Base-by-base conservation (phyloP, 2,113 vertebrate species). In the Mustela lutreola region DNA sequence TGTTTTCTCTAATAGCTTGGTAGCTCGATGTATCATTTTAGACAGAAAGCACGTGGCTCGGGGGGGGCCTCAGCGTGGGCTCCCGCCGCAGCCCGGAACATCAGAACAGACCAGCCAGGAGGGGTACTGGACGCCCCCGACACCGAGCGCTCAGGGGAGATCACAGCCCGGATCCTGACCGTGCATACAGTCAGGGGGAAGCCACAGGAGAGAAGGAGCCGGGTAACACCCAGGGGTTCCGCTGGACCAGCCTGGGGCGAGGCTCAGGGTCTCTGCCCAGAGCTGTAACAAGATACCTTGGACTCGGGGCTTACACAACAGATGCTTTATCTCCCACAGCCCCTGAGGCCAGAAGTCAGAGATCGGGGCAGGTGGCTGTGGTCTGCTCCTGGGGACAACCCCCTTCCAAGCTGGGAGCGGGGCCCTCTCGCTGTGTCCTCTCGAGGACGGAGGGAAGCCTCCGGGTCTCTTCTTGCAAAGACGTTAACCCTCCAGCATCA, bases 51-150 rank as follows among this genome's bases (percentile, higher is more conserved):
- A 26, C 0, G 0, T 15, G 8, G 53, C 26, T 31, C 12, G 22
- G 33, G 4, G 12, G 19, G 14, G 65, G 26, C 14, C 31, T 58
- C 21, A 4, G 2, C 5, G 7, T 39, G 48, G 1, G 10, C 19
- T 70, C 14, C 70, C 39, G 26, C 36, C 14, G n/a, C 19, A 60
- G 18, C 9, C 36, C 18, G 2, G 4, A 15, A 15, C 14, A 10
- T 11, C 4, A 36, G 22, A n/a, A 26, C n/a, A 1, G 24, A 26
- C 21, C 21, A 14, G 11, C 33, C 2, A 1, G 33, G 42, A 26
- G 24, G 42, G 33, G 0, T 14, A 26, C 0, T 15, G 31, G 10
- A 12, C 0, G 1, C n/a, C 11, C n/a, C 5, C 9, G 26, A 65
- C 71, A 33, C 19, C 0, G 5, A 86, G 60, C n/a, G 2, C 45